Base-by-base conservation (phyloP, 2,113 vertebrate genomes). In the Lasiurus borealis region DNA sequence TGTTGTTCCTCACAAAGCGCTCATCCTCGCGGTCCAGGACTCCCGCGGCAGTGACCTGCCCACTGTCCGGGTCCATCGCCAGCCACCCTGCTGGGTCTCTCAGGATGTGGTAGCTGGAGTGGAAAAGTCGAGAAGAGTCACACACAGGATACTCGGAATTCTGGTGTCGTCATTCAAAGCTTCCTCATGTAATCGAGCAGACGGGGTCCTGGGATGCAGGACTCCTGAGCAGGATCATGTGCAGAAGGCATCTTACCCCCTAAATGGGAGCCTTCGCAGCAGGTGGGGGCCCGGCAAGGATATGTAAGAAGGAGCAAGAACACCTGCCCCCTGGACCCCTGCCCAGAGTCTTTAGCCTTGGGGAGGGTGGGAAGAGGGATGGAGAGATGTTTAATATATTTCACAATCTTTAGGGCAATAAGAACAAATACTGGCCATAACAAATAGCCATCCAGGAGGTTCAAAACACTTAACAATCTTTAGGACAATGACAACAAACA, bases 21-120 rank as follows among this genome's bases (percentile, higher is more conserved):
- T 98, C 98, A 27, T 97, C 93, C 94, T 99, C 99, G 4, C 99
- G 98, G 97, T 99, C 99, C 97, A 99, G 97, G 5, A 8, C 0
- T 3, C 57, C 98, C 4, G 85, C 98, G 0, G 99, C 98, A 0
- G 85, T 99, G 40, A 99, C 96, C 25, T 98, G 66, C 5, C 99
- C 99, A 0, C 97, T 99, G 0, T 98, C 97, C 0, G 97, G 96
- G 73, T 97, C 96, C 82, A 99, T 94, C 0, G 89, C 96, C 34
- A 99, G 97, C 99, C 99, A 99, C 14, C 97, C 97, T 0, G 98
- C 99, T 0, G 98, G 98, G 97, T 99, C 99, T 0, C 90, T 98
- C 2, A 98, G 81, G 36, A 99, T 95, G 71, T 92, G 92, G 95
- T 99, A 99, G 98, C 99, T 99, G 97, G 0, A 88, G 64, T 68